Evolutionary conservation across 2,888 invertebrate species (phyloP).

Genomic region (Trissonchulus latispiculum): DNA sequence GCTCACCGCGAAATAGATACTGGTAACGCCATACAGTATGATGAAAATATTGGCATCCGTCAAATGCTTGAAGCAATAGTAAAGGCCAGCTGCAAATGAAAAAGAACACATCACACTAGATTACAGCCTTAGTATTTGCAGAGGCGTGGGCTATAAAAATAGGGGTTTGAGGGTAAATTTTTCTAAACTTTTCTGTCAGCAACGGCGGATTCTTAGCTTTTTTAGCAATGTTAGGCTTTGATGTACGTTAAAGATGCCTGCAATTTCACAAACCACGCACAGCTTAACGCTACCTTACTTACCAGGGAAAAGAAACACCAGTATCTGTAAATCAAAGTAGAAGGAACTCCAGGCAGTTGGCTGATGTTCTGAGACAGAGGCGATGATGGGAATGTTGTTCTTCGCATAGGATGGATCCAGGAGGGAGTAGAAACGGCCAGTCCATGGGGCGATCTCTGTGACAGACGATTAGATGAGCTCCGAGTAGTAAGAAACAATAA

Average conservation of each 20-base stretch:
- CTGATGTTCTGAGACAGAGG: conserved; percentile 94
- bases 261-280: too few species aligned
- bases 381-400: conserved; percentile 96
- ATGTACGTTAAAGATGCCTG: too few species aligned
- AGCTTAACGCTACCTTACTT: too few species aligned
- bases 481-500: too few species aligned
- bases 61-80: conserved; percentile 86
- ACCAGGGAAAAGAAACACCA: conserved; percentile 79
- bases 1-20: conserved; percentile 87
- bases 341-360: conserved; percentile 97
- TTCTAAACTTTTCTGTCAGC: too few species aligned
- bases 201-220: too few species aligned
- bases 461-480: too few species aligned
- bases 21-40: conserved; percentile 90
- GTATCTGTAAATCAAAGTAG: conserved; percentile 89
- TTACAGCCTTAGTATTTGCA: too few species aligned
- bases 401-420: conserved; percentile 94
- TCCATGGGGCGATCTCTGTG: conserved; percentile 92
- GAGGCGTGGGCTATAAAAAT: too few species aligned
- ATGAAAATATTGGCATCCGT: conserved; percentile 95
- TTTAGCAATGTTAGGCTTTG: too few species aligned
- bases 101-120: too few species aligned
- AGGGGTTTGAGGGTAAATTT: too few species aligned
- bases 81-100: conserved; percentile 66
- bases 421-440: conserved; percentile 88